These are phyloP conservation scores for Drosophila burlai DNA, from an alignment of 1,140 invertebrate genomes.

Conservation along the genomic window DNA sequence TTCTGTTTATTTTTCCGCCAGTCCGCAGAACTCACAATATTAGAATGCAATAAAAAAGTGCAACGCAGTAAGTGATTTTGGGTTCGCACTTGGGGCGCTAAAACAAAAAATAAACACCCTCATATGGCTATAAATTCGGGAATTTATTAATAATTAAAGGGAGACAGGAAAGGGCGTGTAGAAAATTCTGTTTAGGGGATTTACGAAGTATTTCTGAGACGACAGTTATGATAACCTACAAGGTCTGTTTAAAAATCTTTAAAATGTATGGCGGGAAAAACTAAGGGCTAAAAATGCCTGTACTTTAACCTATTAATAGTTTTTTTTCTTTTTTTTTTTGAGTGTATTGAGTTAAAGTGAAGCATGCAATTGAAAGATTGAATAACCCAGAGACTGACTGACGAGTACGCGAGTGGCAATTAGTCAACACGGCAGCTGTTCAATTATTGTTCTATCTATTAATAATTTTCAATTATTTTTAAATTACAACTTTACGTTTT, in stretches of 20 bases:
- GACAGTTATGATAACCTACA: not conserved
- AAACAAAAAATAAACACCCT: not conserved
- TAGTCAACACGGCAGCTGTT: conserved; percentile 53
- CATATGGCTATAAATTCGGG: not conserved
- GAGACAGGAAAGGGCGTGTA: not conserved
- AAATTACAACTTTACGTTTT: conserved; percentile 32
- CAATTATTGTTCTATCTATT: conserved; percentile 60
- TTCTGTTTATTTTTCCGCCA: conserved; percentile 29
- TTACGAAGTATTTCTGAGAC: not conserved
- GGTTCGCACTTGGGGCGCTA: conserved; percentile 6
- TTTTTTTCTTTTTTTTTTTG: not conserved
- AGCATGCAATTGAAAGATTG: conserved; percentile 43
- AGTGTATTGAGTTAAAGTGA: not conserved
- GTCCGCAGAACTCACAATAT: conserved; percentile 12
- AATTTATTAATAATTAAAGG: conserved; percentile 1
- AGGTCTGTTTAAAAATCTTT: not conserved
- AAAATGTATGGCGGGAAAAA: not conserved
- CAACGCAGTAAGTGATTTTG: conserved; percentile 36
- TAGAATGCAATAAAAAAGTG: conserved; percentile 42
- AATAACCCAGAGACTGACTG: conserved; percentile 20
- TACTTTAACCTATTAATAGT: not conserved
- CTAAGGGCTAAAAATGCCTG: not conserved
- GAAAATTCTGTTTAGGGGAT: not conserved
- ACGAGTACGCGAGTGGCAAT: conserved; percentile 27
- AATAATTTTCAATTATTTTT: conserved; percentile 15